A percentile compares a stretch with the other conserved stretches of the same genome.
phyloP scores from a whole-genome alignment of 2,797 vertebrate genomes.

The Galagoides demidoff region DNA sequence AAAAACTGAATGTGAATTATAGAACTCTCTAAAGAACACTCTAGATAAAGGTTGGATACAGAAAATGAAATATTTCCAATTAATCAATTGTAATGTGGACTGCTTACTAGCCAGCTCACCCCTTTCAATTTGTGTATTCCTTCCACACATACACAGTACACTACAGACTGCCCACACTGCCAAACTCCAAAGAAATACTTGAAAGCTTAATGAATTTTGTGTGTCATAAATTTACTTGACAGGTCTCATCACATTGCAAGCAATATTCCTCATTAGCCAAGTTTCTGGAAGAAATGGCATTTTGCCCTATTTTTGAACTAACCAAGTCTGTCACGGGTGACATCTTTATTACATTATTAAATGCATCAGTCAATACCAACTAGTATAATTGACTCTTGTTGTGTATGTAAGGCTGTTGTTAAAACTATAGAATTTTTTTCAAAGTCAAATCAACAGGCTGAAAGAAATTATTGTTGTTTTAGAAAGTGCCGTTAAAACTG shows the following conservation, averaged over 20 bases:
- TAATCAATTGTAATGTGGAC: not conserved
- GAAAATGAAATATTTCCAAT: conserved; percentile 25
- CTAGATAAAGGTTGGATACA: conserved; percentile 44
- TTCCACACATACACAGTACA: not conserved
- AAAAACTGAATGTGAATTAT: conserved; percentile 64
- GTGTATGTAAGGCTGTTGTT: conserved; percentile 67
- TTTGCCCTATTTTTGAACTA: conserved; percentile 82
- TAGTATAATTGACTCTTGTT: conserved; percentile 78
- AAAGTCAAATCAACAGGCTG: conserved; percentile 79
- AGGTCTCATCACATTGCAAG: conserved; percentile 74
- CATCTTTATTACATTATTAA: conserved; percentile 84
- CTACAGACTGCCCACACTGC: not conserved
- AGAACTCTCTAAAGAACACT: conserved; percentile 60
- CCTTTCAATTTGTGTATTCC: not conserved
- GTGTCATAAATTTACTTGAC: conserved; percentile 77
- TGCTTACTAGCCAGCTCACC: not conserved
- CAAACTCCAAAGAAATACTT: conserved; percentile 61
- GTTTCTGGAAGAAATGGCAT: conserved; percentile 79
- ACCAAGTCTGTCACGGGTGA: conserved; percentile 81
- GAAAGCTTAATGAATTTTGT: conserved; percentile 34
- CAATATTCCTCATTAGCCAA: conserved; percentile 82
- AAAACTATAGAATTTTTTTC: conserved; percentile 76
- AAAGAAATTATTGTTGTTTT: conserved; percentile 74
- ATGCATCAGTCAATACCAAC: conserved; percentile 80
- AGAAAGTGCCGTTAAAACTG: too few species aligned